Conservation (phyloP, 2,888 invertebrate species). For the Silvanus unidentatus region DNA sequence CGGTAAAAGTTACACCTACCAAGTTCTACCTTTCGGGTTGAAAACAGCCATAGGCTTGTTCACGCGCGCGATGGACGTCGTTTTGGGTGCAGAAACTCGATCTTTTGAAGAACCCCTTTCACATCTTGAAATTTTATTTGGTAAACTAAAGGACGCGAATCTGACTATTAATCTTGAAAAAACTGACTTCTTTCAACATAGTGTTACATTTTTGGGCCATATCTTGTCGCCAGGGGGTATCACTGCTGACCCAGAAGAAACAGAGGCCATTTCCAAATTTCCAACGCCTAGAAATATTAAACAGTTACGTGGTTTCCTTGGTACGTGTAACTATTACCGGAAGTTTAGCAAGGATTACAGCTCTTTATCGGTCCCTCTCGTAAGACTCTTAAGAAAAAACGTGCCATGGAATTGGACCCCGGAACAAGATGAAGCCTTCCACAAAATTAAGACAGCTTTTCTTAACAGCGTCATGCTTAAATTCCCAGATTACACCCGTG, state of each 20-base stretch:
- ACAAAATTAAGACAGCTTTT: conserved; percentile 13
- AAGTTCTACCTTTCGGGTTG: conserved; percentile 9
- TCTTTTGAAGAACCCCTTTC: conserved; percentile 21
- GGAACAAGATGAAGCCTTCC: conserved; percentile 13
- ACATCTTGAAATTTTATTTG: conserved; percentile 21
- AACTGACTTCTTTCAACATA: conserved; percentile 17
- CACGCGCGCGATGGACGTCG: conserved; percentile 6
- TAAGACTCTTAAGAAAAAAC: conserved; percentile 14
- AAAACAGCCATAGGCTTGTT: conserved; percentile 10
- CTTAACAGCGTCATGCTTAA: conserved; percentile 13
- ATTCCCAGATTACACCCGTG: conserved; percentile 13
- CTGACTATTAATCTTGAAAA: conserved; percentile 27
- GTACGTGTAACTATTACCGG: conserved; percentile 18
- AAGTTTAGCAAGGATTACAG: conserved; percentile 15
- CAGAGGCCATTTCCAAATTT: conserved; percentile 13
- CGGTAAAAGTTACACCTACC: conserved; percentile 8
- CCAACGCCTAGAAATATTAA: conserved; percentile 11
- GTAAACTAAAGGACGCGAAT: conserved; percentile 16
- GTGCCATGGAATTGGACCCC: conserved; percentile 14
- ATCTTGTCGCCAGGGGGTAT: conserved; percentile 20
- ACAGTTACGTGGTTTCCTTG: conserved; percentile 16
- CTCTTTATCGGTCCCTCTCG: conserved; percentile 9
- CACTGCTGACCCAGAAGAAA: conserved; percentile 19
- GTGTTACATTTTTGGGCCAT: conserved; percentile 23
- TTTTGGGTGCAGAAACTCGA: conserved; percentile 9